Evolutionary conservation across 2,797 vertebrate genomes (phyloP).

Genomic region (Chelon auratus): DNA sequence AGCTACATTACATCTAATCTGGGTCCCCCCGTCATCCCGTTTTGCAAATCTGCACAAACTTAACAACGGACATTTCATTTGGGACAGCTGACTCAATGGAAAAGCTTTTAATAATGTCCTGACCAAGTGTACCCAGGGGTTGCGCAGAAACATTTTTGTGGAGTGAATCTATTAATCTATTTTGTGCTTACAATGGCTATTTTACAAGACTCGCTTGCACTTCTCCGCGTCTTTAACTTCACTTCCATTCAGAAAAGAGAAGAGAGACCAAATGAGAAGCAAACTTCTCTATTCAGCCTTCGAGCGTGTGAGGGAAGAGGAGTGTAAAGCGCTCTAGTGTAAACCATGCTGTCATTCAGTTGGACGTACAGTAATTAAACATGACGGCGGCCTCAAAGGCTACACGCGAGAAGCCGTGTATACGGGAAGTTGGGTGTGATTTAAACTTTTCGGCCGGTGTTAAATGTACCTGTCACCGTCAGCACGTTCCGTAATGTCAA

Average conservation of each 20-base stretch:
- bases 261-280: slow-evolving; percentile 10
- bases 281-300: slow-evolving; percentile 37
- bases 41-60: slow-evolving; percentile 45
- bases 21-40: slow-evolving; percentile 3
- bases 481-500: slow-evolving; percentile 68
- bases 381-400: slow-evolving; percentile 52
- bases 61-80: slow-evolving; percentile 21
- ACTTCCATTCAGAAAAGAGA: background rate
- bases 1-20: slow-evolving; percentile 59
- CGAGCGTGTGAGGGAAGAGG: slow-evolving; percentile 20
- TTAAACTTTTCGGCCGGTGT: slow-evolving; percentile 68
- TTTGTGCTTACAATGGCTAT: slow-evolving; percentile 7
- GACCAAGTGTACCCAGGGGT: slow-evolving; percentile 7
- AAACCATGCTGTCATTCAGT: slow-evolving; percentile 62
- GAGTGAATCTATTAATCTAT: slow-evolving; percentile 37
- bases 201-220: slow-evolving; percentile 12
- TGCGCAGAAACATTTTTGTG: slow-evolving; percentile 25
- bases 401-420: slow-evolving; percentile 53
- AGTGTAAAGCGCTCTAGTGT: slow-evolving; percentile 39
- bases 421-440: slow-evolving; percentile 62
- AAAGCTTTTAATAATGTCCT: slow-evolving; percentile 34
- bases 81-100: slow-evolving; percentile 4
- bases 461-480: slow-evolving; percentile 77
- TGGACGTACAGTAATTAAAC: slow-evolving; percentile 61
- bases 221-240: slow-evolving; percentile 1